Base-by-base conservation (phyloP, 2,113 vertebrate species). In the Willisornis vidua region DNA sequence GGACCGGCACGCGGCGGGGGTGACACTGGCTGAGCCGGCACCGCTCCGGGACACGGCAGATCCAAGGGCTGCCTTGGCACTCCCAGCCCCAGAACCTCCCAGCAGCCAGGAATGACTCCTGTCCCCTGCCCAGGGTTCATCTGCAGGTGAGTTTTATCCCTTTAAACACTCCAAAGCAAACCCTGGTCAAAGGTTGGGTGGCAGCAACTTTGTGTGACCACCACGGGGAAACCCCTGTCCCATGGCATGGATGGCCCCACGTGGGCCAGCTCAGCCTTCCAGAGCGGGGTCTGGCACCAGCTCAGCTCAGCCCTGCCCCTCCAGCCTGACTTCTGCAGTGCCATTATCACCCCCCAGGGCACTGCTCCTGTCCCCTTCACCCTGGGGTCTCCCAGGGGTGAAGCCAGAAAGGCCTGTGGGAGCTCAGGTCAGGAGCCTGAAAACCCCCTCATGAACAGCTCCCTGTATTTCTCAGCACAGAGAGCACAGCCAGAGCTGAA, bases 401-500 rank as follows among this genome's bases (percentile, higher is more conserved):
- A 46, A 23, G 45, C 12, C 85, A 31, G 49, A 14, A 43, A 5
- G 1, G 10, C 39, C 74, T 4, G 0, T 2, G 55, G 26, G 49
- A 45, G 55, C 71, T 85, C 49, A 3, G 94, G 66, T 65, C 82
- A 33, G 66, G 59, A 48, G 29, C 88, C 84, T 58, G 68, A 91
- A 81, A n/a, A n/a, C 65, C 58, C n/a, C 15, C 1, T 71, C 85
- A 90, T 92, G 88, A 94, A 97, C 90, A 96, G 88, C 88, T 70
- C 24, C 78, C 75, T 61, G 90, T 93, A 90, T 93, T 95, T 94
- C 94, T 94, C 93, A 95, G 92, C 88, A 70, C 41, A 41, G 85
- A 63, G 92, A 95, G 94, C 93, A 93, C 92, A 93, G 73, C 71
- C 46, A 93, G 90, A 88, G 92, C 92, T 93, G 92, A 97, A 95